A percentile compares a stretch with the other conserved stretches of the same genome.
phyloP scores from a whole-genome alignment of 1,140 invertebrate genomes.

The Trachymyrmex cornetzi region DNA sequence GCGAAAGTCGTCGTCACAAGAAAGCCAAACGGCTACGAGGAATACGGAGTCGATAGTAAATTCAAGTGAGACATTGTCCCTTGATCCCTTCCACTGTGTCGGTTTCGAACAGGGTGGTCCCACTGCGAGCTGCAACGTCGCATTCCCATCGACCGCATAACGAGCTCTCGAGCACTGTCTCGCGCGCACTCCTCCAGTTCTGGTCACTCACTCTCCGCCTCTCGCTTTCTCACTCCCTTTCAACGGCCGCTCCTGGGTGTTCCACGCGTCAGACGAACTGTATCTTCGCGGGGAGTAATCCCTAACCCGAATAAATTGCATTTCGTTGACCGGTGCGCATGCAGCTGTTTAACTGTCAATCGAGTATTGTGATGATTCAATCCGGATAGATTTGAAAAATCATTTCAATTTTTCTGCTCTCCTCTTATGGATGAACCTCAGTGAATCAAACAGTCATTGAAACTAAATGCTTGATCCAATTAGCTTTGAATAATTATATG shows the following conservation, averaged over 20 bases:
- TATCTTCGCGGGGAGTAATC: slow-evolving; percentile 78
- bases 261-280: slow-evolving; percentile 80
- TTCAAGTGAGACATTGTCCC: slow-evolving; percentile 80
- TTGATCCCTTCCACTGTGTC: slow-evolving; percentile 67
- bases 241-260: slow-evolving; percentile 78
- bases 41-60: slow-evolving; percentile 78
- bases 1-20: slow-evolving; percentile 70
- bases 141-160: slow-evolving; percentile 81
- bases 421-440: background rate
- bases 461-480: background rate
- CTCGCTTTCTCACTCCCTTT: slow-evolving; percentile 32
- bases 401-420: background rate
- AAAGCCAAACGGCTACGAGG: slow-evolving; percentile 73
- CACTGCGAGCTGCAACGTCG: slow-evolving; percentile 69
- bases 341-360: slow-evolving; percentile 45
- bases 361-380: slow-evolving; percentile 61
- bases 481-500: slow-evolving; percentile 1
- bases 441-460: background rate
- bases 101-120: slow-evolving; percentile 78
- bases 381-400: slow-evolving; percentile 36
- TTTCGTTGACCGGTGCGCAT: slow-evolving; percentile 71
- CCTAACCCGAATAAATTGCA: slow-evolving; percentile 78
- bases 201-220: slow-evolving; percentile 34
- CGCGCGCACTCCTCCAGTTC: slow-evolving; percentile 59
- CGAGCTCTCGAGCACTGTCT: slow-evolving; percentile 73